Base-by-base conservation (phyloP, 2,113 vertebrate species). In the Amblyopsis rosae region DNA sequence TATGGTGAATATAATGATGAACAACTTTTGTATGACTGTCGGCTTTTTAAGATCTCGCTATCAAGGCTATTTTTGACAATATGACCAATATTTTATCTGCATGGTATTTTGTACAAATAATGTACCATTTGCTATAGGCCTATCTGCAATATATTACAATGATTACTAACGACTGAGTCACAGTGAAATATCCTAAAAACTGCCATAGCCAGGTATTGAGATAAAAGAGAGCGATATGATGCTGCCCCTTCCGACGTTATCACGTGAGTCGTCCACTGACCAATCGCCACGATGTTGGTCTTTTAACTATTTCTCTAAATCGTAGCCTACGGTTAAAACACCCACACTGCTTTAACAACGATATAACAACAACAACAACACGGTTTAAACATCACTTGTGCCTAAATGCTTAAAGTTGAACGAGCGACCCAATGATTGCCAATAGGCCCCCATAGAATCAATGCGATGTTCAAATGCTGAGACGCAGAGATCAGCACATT, bases 271-370 rank as follows among this genome's bases (percentile, higher is more conserved):
- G 54, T 4, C 65, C n/a, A 59, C 62, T n/a, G 82, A 72, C 91
- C 92, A 92, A 92, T 92, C 81, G 32, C 61, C 41, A 15, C 59
- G 47, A 63, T 55, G 67, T 55, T 55, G 53, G 58, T 4, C 65
- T 80, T 82, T 90, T 87, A 88, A 92, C 89, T 90, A 85, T 89
- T 90, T 91, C 83, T 77, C 80, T 77, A 76, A 16, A 47, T 82
- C 67, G 70, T 73, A 81, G 79, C 78, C 82, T 64, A 74, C 83
- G 72, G 69, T 71, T 76, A 45, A 55, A 80, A 72, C 83, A 76
- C 75, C 82, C 84, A 87, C 79, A 70, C 82, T 69, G 79, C 74
- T 77, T 61, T 76, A 86, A 72, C 77, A 85, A 78, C 72, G 73
- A 69, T 48, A 68, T 67, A 48, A 41, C 70, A 74, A 72, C 60